Base-by-base conservation (phyloP, 1,140 invertebrate genomes). In the Arion vulgaris region DNA sequence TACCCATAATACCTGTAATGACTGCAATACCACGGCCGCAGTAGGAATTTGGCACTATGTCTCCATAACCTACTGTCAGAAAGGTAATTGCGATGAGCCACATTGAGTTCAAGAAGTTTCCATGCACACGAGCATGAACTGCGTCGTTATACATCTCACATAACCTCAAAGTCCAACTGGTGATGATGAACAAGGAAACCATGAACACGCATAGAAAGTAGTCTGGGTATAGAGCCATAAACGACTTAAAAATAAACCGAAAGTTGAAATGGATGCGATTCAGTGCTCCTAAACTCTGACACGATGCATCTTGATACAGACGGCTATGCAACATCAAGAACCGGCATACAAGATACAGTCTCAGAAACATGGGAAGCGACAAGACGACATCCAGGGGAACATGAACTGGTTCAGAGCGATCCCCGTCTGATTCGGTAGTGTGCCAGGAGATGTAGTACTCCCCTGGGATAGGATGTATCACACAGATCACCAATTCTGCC, bases 71-170 rank as follows among this genome's bases (percentile, higher is more conserved):
- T 13, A 92, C 88, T 0, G 89, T 89, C 5, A 92, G 85, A 84
- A 93, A 93, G 26, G 92, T 92, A 39, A 92, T 90, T 15, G 91
- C 89, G 0, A 92, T 86, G 51, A 92, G 78, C 92, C 92, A 92
- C 87, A 92, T 88, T 1, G 91, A 88, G 84, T 92, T 91, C 2
- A 91, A 83, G 75, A 91, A 90, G 76, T 89, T 90, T 0, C 85
- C 80, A 51, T 89, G 87, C 1, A 86, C 85, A 9, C 80, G 57
- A 19, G 86, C 86, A 45, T 88, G 85, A 0, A 49, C 23, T 5
- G 75, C 83, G 66, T 88, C 87, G 36, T 85, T 84, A 78, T 89
- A 87, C 86, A 91, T 89, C 85, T 91, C 90, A 83, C 90, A 91
- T 4, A 89, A 81, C 49, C 91, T 80, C 15, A 92, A 85, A n/a